Evolutionary conservation across 2,113 vertebrate species (phyloP).

Genomic region (Pangasianodon gigas): DNA sequence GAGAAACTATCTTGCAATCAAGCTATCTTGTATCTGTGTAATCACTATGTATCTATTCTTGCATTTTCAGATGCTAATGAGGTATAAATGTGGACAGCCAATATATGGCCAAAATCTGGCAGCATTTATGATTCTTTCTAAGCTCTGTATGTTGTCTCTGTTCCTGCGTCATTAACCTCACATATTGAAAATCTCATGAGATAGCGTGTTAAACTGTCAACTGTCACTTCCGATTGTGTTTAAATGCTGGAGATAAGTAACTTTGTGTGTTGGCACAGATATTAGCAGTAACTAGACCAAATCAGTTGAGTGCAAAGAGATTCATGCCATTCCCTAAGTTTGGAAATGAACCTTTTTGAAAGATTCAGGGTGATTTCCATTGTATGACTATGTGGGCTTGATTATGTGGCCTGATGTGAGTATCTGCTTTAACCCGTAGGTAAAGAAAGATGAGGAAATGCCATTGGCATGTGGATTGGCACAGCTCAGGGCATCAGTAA

Average conservation of each 20-base stretch:
- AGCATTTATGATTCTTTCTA: not conserved
- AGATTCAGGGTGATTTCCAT: not conserved
- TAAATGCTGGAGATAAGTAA: not conserved
- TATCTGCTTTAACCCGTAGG: not conserved
- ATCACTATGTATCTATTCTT: not conserved
- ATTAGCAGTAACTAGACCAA: not conserved
- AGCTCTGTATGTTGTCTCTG: not conserved
- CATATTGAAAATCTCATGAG: not conserved
- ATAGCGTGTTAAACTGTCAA: not conserved
- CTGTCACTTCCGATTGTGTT: not conserved
- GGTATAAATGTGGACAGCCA: not conserved
- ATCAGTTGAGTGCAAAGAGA: not conserved
- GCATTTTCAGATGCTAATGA: not conserved
- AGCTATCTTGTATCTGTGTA: not conserved
- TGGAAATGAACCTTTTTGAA: not conserved
- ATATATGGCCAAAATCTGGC: not conserved
- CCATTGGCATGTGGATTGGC: constrained; percentile 14
- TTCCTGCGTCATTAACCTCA: not conserved
- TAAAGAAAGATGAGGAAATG: constrained; percentile 7
- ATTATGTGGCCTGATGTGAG: not conserved
- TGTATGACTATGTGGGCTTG: not conserved
- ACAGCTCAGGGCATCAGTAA: not conserved
- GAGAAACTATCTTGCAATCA: not conserved
- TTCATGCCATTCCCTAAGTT: not conserved
- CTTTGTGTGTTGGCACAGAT: not conserved